phyloP scores from a whole-genome alignment of 2,797 vertebrate genomes.

The Centropyge bicolor region DNA sequence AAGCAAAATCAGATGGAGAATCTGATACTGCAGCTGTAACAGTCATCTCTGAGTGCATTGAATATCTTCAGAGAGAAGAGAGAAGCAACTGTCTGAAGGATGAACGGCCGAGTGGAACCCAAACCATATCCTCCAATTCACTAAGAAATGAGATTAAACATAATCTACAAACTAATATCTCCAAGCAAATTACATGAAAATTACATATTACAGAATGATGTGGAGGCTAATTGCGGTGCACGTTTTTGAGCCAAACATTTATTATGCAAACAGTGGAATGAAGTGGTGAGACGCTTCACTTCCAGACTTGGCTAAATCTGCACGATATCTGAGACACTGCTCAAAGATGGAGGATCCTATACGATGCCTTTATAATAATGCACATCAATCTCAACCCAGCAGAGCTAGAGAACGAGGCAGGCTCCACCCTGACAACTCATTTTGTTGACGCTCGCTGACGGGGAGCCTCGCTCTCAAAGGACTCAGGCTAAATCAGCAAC shows the following conservation, averaged over 20 bases:
- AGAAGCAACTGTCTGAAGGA: background rate
- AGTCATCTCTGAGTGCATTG: constrained; percentile 20
- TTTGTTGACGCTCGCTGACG: background rate
- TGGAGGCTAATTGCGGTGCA: constrained; percentile 4
- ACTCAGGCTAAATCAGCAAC: constrained; percentile 16
- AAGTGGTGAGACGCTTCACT: constrained; percentile 18
- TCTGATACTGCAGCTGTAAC: constrained; percentile 32
- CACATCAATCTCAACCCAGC: constrained; percentile 10
- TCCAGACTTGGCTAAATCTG: background rate
- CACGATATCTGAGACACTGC: background rate
- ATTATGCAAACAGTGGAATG: constrained; percentile 18
- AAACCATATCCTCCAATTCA: background rate
- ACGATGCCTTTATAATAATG: background rate
- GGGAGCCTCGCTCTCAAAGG: background rate
- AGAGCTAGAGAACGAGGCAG: background rate
- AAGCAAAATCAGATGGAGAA: constrained; percentile 11
- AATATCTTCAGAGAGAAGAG: background rate
- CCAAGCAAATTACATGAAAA: constrained; percentile 7
- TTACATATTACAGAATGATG: background rate
- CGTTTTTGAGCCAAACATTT: background rate
- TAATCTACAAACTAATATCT: background rate
- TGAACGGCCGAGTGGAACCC: background rate
- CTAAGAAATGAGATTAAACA: background rate
- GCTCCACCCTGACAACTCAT: background rate
- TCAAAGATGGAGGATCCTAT: background rate